Base-by-base conservation (phyloP, 92 coral and sea anemone species). In the Parazoanthus darwini region DNA sequence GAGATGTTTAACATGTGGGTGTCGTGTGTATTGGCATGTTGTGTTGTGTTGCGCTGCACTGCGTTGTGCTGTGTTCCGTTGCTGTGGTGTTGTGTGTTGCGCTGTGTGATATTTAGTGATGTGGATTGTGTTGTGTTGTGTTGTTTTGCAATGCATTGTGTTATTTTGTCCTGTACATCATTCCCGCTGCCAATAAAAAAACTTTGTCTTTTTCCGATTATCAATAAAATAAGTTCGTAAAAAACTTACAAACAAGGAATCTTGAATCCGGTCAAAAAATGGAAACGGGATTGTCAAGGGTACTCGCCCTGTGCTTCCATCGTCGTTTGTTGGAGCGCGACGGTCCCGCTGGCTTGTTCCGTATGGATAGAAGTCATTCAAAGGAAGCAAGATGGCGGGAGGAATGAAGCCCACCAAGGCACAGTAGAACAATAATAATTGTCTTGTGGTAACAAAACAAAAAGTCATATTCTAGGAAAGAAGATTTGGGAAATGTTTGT, bases 251-350 rank as follows among this genome's bases (percentile, higher is more conserved):
- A 79, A 79, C 68, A 79, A 44, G 23, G 83, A 79, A 4, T 6
- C 38, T 26, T 79, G 83, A 79, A 51, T 16, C 63, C 16, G 3
- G 70, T 51, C 83, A 56, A 48, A 79, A 66, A 79, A 79, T 13
- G 83, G 83, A 51, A 79, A 48, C 23, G 68, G 68, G 39, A 56
- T 25, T 0, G 83, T 46, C 54, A 79, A 51, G 25, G 67, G 22
- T 15, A 79, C 63, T 48, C 83, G 20, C 23, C 83, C 83, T 26
- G 83, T 23, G 38, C 83, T 79, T n/a, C 67, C 83, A 79, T 79
- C 83, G 63, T 79, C 83, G 66, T 79, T 79, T 29, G 68, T 79
- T 23, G 83, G 39, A n/a, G 38, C 83, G n/a, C 67, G 67, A 46
- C 0, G 51, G 51, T 48, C 51, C 8, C 51, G 51, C 1, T 48